A percentile compares a stretch with the other conserved stretches of the same genome.
Evolutionary conservation across 1,140 invertebrate genomes (phyloP).

Genomic region (Lordiphosa mommai): DNA sequence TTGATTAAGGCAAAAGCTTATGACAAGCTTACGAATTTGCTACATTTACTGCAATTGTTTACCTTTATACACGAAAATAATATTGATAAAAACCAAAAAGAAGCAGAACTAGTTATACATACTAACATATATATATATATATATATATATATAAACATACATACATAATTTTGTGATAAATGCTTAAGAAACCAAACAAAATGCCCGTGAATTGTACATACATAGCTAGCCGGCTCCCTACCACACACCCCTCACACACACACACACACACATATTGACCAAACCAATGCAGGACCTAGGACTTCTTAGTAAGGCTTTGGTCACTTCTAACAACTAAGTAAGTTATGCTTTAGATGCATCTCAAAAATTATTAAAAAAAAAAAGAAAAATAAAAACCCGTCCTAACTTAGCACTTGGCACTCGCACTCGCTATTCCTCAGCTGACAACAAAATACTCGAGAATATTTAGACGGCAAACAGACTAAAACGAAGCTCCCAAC

Average conservation of each 20-base stretch:
- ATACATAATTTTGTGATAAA: slow-evolving; percentile 68
- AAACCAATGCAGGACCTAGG: slow-evolving; percentile 12
- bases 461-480: neutral
- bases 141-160: slow-evolving; percentile 15
- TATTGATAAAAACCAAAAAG: neutral
- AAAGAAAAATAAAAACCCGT: neutral
- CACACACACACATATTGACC: slow-evolving; percentile 25
- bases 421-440: slow-evolving; percentile 5
- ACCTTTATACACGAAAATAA: slow-evolving; percentile 46
- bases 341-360: too few relatives aligned
- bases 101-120: slow-evolving; percentile 19
- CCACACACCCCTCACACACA: neutral
- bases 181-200: slow-evolving; percentile 43
- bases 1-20: slow-evolving; percentile 62
- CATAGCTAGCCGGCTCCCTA: slow-evolving; percentile 10
- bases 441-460: neutral
- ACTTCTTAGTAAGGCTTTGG: too few relatives aligned
- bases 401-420: slow-evolving; percentile 5
- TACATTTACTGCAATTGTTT: slow-evolving; percentile 76
- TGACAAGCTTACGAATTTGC: slow-evolving; percentile 68
- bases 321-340: too few relatives aligned
- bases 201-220: slow-evolving; percentile 71
- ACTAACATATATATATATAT: slow-evolving; percentile 22
- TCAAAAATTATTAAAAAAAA: neutral
- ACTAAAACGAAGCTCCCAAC: neutral